Percentiles rank a stretch among this genome's conserved stretches.
Conservation (phyloP, 2,888 invertebrate species). For the Conus canariensis region DNA sequence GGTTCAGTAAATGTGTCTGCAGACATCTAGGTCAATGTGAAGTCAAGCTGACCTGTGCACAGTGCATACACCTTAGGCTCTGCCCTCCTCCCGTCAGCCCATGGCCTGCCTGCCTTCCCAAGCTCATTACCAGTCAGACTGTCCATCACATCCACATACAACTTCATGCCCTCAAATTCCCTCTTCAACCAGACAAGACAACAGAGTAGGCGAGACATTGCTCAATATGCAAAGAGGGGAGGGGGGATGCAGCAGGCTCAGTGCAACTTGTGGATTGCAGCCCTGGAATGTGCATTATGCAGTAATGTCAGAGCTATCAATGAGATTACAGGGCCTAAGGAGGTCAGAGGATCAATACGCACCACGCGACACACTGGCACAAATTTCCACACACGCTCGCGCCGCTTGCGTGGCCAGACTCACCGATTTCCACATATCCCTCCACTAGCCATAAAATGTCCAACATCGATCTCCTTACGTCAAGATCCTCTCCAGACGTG, state of each 20-base stretch:
- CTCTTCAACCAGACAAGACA: not conserved
- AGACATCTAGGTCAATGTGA: not conserved
- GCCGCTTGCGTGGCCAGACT: not conserved
- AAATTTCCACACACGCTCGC: not conserved
- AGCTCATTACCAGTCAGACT: no score
- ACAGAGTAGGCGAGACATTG: conserved; percentile 24
- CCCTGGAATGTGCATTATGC: not conserved
- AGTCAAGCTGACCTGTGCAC: not conserved
- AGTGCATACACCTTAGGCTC: no score
- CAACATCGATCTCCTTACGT: no score
- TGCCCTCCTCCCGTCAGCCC: no score
- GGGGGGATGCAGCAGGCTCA: no score
- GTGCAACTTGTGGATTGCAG: conserved; percentile 20
- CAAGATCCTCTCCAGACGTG: no score
- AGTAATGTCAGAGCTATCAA: not conserved
- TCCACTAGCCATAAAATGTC: not conserved
- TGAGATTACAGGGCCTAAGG: not conserved
- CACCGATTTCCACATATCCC: conserved; percentile 20
- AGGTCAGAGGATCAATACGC: conserved; percentile 24
- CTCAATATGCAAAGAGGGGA: not conserved
- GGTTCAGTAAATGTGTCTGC: no score
- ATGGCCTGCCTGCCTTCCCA: no score
- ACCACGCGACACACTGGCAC: conserved; percentile 1
- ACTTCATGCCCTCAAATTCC: not conserved
- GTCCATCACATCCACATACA: not conserved